phyloP scores from a whole-genome alignment of 2,888 invertebrate genomes.

The Macrophya annulata region DNA sequence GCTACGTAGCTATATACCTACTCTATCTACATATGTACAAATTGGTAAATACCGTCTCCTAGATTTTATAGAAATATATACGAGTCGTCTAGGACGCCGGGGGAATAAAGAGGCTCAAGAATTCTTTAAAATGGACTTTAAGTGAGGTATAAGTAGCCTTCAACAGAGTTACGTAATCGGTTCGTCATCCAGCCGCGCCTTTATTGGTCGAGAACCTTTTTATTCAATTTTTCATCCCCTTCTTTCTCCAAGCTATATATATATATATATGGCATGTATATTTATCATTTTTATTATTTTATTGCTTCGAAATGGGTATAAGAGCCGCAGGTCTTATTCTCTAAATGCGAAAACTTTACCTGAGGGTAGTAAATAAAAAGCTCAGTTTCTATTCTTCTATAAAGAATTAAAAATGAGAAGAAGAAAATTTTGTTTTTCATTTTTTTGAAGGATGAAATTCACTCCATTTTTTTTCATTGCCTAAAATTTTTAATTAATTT shows the following conservation, averaged over 20 bases:
- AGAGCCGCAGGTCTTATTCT: no score
- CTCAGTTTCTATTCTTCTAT: background rate
- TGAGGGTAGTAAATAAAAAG: background rate
- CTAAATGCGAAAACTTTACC: background rate
- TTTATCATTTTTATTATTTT: background rate
- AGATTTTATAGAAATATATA: background rate
- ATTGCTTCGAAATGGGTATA: background rate
- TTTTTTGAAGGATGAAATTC: background rate
- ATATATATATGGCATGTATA: background rate
- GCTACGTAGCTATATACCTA: background rate
- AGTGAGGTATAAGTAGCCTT: slow-evolving; percentile 22
- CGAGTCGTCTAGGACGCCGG: background rate
- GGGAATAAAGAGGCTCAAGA: background rate
- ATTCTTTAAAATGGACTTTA: slow-evolving; percentile 21
- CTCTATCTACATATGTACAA: background rate
- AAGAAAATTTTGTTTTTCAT: background rate
- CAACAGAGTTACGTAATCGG: slow-evolving; percentile 36
- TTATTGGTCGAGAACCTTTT: slow-evolving; percentile 5
- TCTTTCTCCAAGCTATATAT: background rate
- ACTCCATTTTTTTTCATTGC: no score
- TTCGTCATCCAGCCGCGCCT: slow-evolving; percentile 36
- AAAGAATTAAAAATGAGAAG: background rate
- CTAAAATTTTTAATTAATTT: background rate
- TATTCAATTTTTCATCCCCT: background rate
- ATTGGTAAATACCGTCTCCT: background rate